phyloP scores from a whole-genome alignment of 1,140 invertebrate species.

The Littorina saxatilis region DNA sequence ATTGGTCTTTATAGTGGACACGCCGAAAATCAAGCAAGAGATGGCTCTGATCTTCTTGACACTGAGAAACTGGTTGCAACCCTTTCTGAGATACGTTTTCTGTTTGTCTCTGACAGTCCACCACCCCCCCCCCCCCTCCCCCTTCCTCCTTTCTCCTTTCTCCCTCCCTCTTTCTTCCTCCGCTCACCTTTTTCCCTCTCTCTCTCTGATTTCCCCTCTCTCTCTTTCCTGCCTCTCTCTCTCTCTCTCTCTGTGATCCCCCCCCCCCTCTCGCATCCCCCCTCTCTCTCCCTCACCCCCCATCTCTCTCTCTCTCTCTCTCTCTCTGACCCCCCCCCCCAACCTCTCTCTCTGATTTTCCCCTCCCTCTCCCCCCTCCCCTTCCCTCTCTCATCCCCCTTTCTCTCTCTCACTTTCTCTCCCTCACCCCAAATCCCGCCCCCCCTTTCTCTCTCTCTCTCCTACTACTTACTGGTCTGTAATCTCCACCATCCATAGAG shows the following conservation, averaged over 20 bases:
- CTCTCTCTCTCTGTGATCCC: background rate
- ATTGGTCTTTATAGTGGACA: too few species aligned
- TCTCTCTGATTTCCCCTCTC: background rate
- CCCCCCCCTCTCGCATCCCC: too few species aligned
- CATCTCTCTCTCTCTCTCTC: background rate
- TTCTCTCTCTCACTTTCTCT: too few species aligned
- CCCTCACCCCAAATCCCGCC: too few species aligned
- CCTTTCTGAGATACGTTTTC: background rate
- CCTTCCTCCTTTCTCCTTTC: background rate
- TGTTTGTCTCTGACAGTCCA: background rate
- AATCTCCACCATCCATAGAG: background rate
- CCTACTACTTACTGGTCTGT: background rate
- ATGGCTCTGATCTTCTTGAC: too few species aligned
- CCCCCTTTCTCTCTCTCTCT: too few species aligned
- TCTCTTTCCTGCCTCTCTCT: background rate
- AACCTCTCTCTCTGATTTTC: background rate
- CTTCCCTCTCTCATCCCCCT: background rate
- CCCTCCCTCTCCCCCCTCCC: background rate
- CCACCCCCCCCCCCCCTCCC: background rate
- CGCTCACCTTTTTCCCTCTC: background rate
- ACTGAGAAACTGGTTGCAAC: too few species aligned
- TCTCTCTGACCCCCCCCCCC: background rate
- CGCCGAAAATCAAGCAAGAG: too few species aligned
- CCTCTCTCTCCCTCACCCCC: slow-evolving; percentile 14
- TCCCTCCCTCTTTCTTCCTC: background rate